Conservation (phyloP, 2,113 vertebrate species). For the Pygoscelis adeliae region DNA sequence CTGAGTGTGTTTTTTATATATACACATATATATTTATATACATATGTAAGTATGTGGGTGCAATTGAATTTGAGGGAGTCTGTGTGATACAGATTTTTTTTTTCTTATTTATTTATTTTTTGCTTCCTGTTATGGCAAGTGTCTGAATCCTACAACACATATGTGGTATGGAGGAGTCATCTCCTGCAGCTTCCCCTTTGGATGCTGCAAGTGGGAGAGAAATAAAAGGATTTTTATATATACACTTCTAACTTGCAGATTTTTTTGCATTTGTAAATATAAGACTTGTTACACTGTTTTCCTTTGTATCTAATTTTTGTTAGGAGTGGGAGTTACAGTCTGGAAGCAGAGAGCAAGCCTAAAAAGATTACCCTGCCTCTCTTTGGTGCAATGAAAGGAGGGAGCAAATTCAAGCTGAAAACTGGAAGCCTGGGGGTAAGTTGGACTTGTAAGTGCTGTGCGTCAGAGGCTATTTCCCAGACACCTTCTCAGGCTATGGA, state of each 20-base stretch:
- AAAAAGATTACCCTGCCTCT: slow-evolving; percentile 87
- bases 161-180: neutral
- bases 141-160: neutral
- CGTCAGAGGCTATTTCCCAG: neutral
- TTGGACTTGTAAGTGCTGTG: neutral
- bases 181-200: neutral
- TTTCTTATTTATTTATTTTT: neutral
- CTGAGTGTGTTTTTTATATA: neutral
- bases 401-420: slow-evolving; percentile 94
- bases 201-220: neutral
- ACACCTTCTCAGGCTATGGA: neutral
- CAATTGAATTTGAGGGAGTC: neutral
- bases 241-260: neutral
- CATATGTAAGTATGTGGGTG: neutral
- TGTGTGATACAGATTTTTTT: neutral
- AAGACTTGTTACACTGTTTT: neutral
- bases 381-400: slow-evolving; percentile 98
- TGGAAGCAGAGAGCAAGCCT: slow-evolving; percentile 75
- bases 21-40: neutral
- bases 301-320: slow-evolving; percentile 1
- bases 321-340: slow-evolving; percentile 62
- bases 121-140: neutral
- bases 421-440: slow-evolving; percentile 94
- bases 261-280: neutral
- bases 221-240: neutral